Evolutionary conservation across 2,113 vertebrate genomes (phyloP).

Genomic region (Periophthalmus modestus): DNA sequence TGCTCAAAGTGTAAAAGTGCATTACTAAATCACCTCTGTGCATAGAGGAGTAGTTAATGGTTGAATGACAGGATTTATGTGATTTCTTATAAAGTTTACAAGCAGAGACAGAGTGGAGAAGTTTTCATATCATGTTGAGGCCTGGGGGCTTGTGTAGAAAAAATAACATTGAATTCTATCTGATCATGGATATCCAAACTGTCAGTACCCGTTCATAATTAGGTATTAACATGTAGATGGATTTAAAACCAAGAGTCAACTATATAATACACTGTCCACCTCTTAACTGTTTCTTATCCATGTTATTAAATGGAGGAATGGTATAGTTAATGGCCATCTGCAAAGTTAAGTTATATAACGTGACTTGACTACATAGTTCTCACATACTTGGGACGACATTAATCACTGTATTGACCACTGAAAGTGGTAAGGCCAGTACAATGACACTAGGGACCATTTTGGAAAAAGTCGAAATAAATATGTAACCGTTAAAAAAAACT

Average conservation of each 20-base stretch:
- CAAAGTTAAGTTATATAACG: not conserved
- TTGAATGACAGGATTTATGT: constrained; percentile 56
- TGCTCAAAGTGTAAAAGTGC: constrained; percentile 2
- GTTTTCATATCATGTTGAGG: constrained; percentile 36
- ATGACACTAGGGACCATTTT: not conserved
- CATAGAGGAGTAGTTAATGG: not conserved
- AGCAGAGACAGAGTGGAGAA: constrained; percentile 40
- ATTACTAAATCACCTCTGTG: constrained; percentile 12
- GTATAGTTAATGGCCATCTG: not conserved
- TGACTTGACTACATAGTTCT: not conserved
- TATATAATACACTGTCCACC: not conserved
- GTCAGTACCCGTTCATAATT: not conserved
- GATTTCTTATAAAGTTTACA: constrained; percentile 53
- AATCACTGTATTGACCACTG: not conserved
- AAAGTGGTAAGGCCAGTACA: not conserved
- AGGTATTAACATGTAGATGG: not conserved
- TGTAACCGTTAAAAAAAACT: not conserved
- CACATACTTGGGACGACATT: not conserved
- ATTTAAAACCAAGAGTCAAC: not conserved
- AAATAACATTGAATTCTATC: constrained; percentile 3
- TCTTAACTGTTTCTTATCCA: not conserved
- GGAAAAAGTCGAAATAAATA: not conserved
- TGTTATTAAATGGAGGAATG: not conserved
- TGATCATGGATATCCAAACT: not conserved
- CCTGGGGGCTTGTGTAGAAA: not conserved